phyloP scores from a whole-genome alignment of 2,888 invertebrate genomes.

The Anodontia alba region DNA sequence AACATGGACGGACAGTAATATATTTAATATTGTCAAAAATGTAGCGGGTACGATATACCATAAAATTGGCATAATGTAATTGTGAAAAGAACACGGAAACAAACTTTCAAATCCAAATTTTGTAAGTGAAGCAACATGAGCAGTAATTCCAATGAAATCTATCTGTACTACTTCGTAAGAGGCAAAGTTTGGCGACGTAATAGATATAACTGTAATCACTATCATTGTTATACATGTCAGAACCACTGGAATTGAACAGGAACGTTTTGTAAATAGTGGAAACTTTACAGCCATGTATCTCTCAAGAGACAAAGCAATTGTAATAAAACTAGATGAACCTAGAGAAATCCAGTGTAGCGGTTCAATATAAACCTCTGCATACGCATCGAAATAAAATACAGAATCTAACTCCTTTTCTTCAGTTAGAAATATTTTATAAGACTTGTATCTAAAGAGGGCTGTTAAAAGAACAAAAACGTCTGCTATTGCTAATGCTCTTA shows the following conservation, averaged over 20 bases:
- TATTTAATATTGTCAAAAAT: slow-evolving; percentile 56
- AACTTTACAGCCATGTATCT: slow-evolving; percentile 65
- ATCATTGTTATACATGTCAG: slow-evolving; percentile 40
- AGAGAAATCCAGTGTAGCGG: slow-evolving; percentile 68
- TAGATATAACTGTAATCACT: slow-evolving; percentile 27
- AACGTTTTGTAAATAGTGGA: slow-evolving; percentile 58
- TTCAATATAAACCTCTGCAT: slow-evolving; percentile 65
- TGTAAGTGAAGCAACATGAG: slow-evolving; percentile 50
- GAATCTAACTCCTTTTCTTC: slow-evolving; percentile 53
- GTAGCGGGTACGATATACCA: slow-evolving; percentile 70
- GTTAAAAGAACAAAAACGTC: slow-evolving; percentile 71
- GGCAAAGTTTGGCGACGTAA: slow-evolving; percentile 62
- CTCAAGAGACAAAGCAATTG: slow-evolving; percentile 65
- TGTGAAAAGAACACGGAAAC: slow-evolving; percentile 64
- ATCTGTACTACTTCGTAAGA: slow-evolving; percentile 47
- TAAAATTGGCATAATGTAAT: slow-evolving; percentile 65
- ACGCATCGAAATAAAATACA: slow-evolving; percentile 62
- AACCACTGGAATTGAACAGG: slow-evolving; percentile 49
- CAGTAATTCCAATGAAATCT: slow-evolving; percentile 34
- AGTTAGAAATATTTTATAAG: slow-evolving; percentile 63
- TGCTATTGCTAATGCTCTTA: slow-evolving; percentile 66
- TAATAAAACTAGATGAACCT: slow-evolving; percentile 68
- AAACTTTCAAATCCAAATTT: slow-evolving; percentile 45
- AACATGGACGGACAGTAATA: slow-evolving; percentile 59
- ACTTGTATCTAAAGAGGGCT: slow-evolving; percentile 69